A percentile compares a stretch with the other conserved stretches of the same genome.
Conservation (phyloP, 2,797 vertebrate genomes). For the Parauchenoglanis punctatus region DNA sequence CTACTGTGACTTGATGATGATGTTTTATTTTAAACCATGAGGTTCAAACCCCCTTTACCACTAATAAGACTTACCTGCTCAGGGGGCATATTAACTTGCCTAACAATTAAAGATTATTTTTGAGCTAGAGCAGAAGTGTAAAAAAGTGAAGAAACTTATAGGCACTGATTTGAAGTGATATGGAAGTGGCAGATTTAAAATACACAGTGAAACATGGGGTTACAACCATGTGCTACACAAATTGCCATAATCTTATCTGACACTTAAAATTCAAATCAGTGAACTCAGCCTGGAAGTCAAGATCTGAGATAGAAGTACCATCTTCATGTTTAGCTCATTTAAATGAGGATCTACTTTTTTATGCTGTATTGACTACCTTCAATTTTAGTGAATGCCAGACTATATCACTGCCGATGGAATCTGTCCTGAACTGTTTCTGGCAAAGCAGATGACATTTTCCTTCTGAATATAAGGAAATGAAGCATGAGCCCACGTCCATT, state of each 20-base stretch:
- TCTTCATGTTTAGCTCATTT: not conserved
- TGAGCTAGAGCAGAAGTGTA: not conserved
- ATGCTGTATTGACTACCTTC: not conserved
- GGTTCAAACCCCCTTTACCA: conserved; percentile 7
- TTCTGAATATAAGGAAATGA: not conserved
- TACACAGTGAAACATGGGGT: not conserved
- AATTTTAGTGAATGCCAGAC: not conserved
- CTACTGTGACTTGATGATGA: not conserved
- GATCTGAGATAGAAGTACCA: not conserved
- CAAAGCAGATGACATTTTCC: not conserved
- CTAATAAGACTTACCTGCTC: conserved; percentile 42
- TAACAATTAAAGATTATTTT: not conserved
- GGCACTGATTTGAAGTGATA: not conserved
- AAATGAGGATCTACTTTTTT: not conserved
- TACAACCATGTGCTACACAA: not conserved
- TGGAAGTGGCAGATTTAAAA: not conserved
- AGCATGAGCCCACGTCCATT: not conserved
- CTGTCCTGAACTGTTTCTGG: not conserved
- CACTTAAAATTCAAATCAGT: conserved; percentile 1
- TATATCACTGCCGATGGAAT: not conserved
- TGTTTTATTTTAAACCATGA: conserved; percentile 32
- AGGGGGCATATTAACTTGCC: conserved; percentile 43
- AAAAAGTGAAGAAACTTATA: not conserved
- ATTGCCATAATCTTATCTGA: not conserved
- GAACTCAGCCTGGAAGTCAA: not conserved